Base-by-base conservation (phyloP, 2,797 vertebrate species). In the Acanthopagrus latus region DNA sequence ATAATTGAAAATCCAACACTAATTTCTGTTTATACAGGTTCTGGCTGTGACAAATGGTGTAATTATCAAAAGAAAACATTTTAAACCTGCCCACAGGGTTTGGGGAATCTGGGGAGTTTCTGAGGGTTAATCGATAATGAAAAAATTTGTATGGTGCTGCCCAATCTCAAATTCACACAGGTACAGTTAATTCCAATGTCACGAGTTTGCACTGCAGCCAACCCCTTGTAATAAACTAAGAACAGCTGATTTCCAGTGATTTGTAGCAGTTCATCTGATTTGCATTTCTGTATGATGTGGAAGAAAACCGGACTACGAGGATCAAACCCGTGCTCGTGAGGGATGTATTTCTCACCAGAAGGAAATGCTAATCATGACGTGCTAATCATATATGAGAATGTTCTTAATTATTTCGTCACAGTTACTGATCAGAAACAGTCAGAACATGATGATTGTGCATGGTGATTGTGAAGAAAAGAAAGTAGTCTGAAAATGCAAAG, bases 321-420 rank as follows among this genome's bases (percentile, higher is more conserved):
- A 43, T 43, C 18, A 71, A 47, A 51, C 14, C 25, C 6, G 29
- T 8, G 21, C 38, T 23, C 56, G 52, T 27, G 58, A 14, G 20
- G 48, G 58, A 68, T 57, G 23, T 17, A n/a, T 54, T 71, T 46
- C 21, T 68, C 56, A 56, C 54, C 63, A 50, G 64, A 16, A 68
- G 63, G 51, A 70, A 80, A 67, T 44, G 66, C 33, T 38, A 27
- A 65, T 62, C 52, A 65, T 20, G 44, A 46, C 56, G 50, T 46
- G 13, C 23, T 55, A 25, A 77, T 64, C 74, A 74, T 20, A 55
- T 44, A 33, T 59, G 47, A 21, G 13, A 48, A 43, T 55, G 57
- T 20, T 33, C 55, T 71, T 20, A 20, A 17, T 54, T 57, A 21
- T 64, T 56, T 33, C 43, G 23, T 44, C 25, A 29, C n/a, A 1